Base-by-base conservation (phyloP, 2,888 invertebrate genomes). In the Uropetala carovei region DNA sequence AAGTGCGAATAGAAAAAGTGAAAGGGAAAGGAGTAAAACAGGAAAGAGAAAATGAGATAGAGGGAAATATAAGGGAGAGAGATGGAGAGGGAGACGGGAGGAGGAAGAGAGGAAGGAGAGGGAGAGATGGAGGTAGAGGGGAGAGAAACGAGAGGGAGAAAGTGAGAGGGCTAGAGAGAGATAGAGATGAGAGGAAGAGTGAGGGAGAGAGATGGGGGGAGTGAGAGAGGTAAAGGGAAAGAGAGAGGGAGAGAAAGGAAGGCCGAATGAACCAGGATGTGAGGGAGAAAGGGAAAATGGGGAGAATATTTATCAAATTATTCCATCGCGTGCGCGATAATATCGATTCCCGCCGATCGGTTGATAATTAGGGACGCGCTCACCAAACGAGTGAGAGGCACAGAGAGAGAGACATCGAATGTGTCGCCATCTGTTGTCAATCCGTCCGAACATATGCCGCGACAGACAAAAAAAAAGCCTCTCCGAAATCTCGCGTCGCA, bases 281-380 rank as follows among this genome's bases (percentile, higher is more conserved):
- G 16, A 0, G 75, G n/a, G 27, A 64, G n/a, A n/a, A 68, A 68
- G 68, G 68, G 68, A n/a, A 68, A n/a, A n/a, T 64, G 64, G 68
- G 18, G 22, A 43, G 43, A 5, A 5, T 43, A 43, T 43, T 43
- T 43, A 43, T 43, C 43, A 43, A 43, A 43, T 43, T 43, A 43
- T 27, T 75, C 11, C 75, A 75, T 75, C 75, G 14, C 5, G n/a
- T 64, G 14, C 22, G 16, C n/a, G 11, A 27, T 13, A 7, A 11
- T 18, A 75, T 75, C 75, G 75, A 75, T 75, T 75, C 22, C 22
- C 75, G 75, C 75, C 27, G 75, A 75, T 75, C 27, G 75, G 22
- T 75, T 27, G 75, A 75, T 75, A 75, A 75, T 75, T 75, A 75
- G 75, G 13, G 27, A 75, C n/a, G n/a, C n/a, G n/a, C n/a, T n/a